Evolutionary conservation across 2,797 vertebrate species (phyloP), one percentile per base, ranked within the genome.

Genomic region (Cichlasoma orientale): DNA sequence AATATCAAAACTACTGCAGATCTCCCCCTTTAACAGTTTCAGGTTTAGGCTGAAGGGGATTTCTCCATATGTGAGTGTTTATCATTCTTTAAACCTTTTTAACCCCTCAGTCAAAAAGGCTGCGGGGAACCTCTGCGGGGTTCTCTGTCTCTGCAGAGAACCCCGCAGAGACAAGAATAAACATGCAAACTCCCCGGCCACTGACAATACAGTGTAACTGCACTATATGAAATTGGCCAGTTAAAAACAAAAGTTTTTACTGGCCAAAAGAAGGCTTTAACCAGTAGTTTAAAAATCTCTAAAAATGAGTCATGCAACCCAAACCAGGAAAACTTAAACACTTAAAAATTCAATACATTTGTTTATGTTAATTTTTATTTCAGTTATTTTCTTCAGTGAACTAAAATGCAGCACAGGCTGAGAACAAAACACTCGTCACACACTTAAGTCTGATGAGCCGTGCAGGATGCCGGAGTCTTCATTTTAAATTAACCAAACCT

Each of bases 401-500:
- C 59, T 74, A 4, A 80, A 74, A 58, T 56, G 72, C 59, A 52
- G 52, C 50, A 18, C 25, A 73, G 13, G 57, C n/a, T 69, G 9
- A 27, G 52, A 36, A 38, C 44, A 57, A n/a, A 52, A 18, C 53
- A 44, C n/a, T 14, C 16, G 18, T 77, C 44, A 7, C 12, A 9
- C 31, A n/a, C 56, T 50, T 71, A 44, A 47, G 41, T 55, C 16
- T 9, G 13, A 23, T 31, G 29, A 71, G 41, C 33, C 0, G 25
- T 10, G 38, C 11, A 56, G 11, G 69, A 47, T 3, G 4, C 38
- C 3, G 3, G 38, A 66, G 63, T 54, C 74, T 78, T 72, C 12
- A 44, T 57, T 57, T 50, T 77, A 73, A 69, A 76, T 31, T 69
- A 69, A 73, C 57, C 55, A 73, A 73, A 80, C 52, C 21, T 63